Base-by-base conservation (phyloP, 2,888 invertebrate genomes). In the Ditula angustiorana region DNA sequence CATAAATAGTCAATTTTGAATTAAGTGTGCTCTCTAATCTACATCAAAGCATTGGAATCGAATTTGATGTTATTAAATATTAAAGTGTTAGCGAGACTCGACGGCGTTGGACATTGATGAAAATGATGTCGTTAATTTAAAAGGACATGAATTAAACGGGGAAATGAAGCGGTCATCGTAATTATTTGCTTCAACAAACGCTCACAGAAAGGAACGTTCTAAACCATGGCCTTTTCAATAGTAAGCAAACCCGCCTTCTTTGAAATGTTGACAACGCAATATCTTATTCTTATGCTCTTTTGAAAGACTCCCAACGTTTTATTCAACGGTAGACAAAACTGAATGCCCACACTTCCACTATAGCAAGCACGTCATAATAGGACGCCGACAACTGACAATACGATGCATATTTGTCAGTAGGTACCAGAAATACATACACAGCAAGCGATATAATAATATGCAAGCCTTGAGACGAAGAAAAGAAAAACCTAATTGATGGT, bases 1-100 rank as follows among this genome's bases (percentile, higher is more conserved):
- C 80, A 86, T 88, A 87, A 89, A 89, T 85, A 83, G 85, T 82
- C 74, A 86, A 87, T 84, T 85, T 87, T 88, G 86, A 83, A 84
- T 82, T 79, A 82, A 82, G 86, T 84, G 82, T 63, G 77, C 75
- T 76, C 73, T 69, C 81, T 79, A 86, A 88, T 88, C 84, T 85
- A 78, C 79, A 75, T 82, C 83, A 79, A 82, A 83, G 82, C 83
- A 80, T 81, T 76, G 77, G 62, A 61, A 55, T 71, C 73, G 77
- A n/a, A n/a, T 30, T 19, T 30, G 74, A 76, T 76, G 74, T 73
- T 71, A 72, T 71, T 67, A 76, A 75, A 74, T 75, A 81, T 80
- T 79, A 78, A 80, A 78, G 76, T 73, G 68, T 80, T 86, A 84
- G 87, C 81, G 79, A 83, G 78, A 70, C 67, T 67, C 74, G 75